Evolutionary conservation across 2,888 invertebrate genomes (phyloP), one percentile per base, ranked within the genome.

Genomic region (Suillia variegata): DNA sequence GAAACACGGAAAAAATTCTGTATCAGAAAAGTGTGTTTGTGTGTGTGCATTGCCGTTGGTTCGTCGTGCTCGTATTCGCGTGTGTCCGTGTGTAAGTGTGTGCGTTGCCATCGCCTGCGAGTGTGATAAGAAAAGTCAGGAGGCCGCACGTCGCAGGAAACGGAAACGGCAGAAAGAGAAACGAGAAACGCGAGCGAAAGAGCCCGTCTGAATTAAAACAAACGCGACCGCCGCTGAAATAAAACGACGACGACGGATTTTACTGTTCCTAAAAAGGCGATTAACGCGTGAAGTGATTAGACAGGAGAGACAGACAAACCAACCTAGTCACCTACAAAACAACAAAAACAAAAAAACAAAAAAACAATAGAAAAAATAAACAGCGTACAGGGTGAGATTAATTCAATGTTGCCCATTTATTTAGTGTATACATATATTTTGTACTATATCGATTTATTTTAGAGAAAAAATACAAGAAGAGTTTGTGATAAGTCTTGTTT

Each of bases 1-100:
- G 73, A 74, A 68, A 64, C 66, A 77, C 76, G 72, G 69, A 69
- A 67, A 67, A 74, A 74, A 66, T 72, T 74, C 74, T 76, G 71
- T 76, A 76, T 72, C 74, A 75, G 65, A 63, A 62, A 68, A 34
- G 31, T 47, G 33, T 33, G 17, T 56, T 48, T 31, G 38, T 21
- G 49, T 22, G 50, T 21, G 47, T 17, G 15, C n/a, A n/a, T n/a
- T n/a, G n/a, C n/a, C n/a, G n/a, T n/a, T n/a, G n/a, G n/a, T n/a
- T n/a, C n/a, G n/a, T n/a, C n/a, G n/a, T n/a, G n/a, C n/a, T n/a
- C n/a, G n/a, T n/a, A n/a, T n/a, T n/a, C n/a, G n/a, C n/a, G 31
- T 47, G 33, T 33, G 17, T 56, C 33, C 20, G 38, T 21, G 49
- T 22, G 50, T 21, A 31, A 10, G 15, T 13, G 20, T 55, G 34